phyloP scores from a whole-genome alignment of 2,797 vertebrate species.

The Gallinago nigripennis region DNA sequence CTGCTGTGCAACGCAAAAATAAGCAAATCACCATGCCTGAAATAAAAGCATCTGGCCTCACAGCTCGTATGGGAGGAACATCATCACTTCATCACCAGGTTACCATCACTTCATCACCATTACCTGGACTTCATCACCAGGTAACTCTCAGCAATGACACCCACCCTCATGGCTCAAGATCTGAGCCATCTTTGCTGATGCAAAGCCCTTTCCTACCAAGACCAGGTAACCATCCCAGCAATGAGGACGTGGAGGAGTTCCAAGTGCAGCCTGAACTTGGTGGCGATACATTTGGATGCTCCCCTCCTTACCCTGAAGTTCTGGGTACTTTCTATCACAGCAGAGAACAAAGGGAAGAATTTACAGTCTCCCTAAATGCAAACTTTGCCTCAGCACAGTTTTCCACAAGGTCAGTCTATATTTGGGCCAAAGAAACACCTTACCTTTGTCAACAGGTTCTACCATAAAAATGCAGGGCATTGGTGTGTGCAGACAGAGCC shows the following conservation, averaged over 20 bases:
- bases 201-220: neutral
- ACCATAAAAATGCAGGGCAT: neutral
- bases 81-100: neutral
- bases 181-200: neutral
- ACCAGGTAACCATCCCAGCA: neutral
- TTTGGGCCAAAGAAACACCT: neutral
- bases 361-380: neutral
- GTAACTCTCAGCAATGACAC: neutral
- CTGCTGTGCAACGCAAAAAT: neutral
- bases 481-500: neutral
- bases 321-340: neutral
- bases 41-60: neutral
- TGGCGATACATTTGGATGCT: neutral
- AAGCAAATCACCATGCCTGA: neutral
- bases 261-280: neutral
- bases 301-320: neutral
- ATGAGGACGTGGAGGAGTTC: no score
- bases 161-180: neutral
- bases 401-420: neutral
- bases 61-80: neutral
- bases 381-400: neutral
- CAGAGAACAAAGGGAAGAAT: neutral
- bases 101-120: no score
- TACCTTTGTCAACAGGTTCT: neutral
- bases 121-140: neutral